These are phyloP conservation scores for Galerucella nymphaeae DNA, from an alignment of 2,888 invertebrate species.

Conservation along the genomic window DNA sequence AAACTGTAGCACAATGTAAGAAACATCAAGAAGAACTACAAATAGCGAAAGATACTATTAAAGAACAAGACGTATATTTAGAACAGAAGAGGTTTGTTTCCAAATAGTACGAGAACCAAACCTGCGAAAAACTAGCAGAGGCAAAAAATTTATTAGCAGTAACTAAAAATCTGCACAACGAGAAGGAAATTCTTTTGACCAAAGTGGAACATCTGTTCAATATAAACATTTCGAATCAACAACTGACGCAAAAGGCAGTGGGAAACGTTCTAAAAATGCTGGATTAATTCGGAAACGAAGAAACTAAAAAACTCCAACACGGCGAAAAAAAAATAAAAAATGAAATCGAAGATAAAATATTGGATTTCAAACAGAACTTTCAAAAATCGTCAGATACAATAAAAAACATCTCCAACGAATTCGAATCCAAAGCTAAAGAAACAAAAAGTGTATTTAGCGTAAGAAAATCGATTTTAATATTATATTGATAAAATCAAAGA, in stretches of 20 bases:
- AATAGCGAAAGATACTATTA: conserved; percentile 31
- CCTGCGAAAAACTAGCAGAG: conserved; percentile 40
- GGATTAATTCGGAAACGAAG: conserved; percentile 25
- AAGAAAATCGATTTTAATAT: conserved; percentile 13
- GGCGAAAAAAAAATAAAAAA: conserved; percentile 4
- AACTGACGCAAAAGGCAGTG: conserved; percentile 24
- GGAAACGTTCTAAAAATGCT: conserved; percentile 27
- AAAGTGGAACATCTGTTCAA: conserved; percentile 49
- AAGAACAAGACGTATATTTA: conserved; percentile 42
- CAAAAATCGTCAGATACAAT: background rate
- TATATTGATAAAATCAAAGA: conserved; percentile 18
- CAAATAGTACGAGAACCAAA: conserved; percentile 44
- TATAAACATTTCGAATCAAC: conserved; percentile 45
- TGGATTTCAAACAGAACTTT: conserved; percentile 13
- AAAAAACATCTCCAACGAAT: conserved; percentile 13
- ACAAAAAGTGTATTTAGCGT: conserved; percentile 15
- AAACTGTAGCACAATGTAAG: conserved; percentile 39
- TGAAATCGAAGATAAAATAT: conserved; percentile 12
- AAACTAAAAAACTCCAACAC: conserved; percentile 10
- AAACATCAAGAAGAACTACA: conserved; percentile 33
- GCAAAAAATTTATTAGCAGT: conserved; percentile 43
- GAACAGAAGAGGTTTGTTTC: conserved; percentile 48
- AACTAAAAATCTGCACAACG: conserved; percentile 39
- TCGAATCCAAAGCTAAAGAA: conserved; percentile 8
- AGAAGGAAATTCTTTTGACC: conserved; percentile 46